Conservation (phyloP, 2,888 invertebrate genomes). For the Euclidia mi region DNA sequence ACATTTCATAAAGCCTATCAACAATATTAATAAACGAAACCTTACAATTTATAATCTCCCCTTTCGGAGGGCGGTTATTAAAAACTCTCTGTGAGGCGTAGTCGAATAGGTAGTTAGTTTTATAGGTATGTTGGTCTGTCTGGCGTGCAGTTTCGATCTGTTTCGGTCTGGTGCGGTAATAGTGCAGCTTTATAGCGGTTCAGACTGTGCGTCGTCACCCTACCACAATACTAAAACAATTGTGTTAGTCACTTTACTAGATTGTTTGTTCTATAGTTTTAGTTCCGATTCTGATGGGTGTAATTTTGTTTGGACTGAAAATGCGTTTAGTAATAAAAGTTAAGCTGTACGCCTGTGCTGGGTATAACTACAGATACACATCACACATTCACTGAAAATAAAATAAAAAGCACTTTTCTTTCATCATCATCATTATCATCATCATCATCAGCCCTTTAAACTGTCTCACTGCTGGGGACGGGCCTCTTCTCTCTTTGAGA, state of each 20-base stretch:
- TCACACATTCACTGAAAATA: too few species aligned
- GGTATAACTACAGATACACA: too few species aligned
- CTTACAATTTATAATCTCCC: slow-evolving; percentile 43
- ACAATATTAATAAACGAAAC: slow-evolving; percentile 49
- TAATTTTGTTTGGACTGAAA: neutral
- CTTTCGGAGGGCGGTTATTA: slow-evolving; percentile 45
- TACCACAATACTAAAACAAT: slow-evolving; percentile 8
- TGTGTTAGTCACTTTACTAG: slow-evolving; percentile 8
- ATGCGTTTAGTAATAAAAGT: too few species aligned
- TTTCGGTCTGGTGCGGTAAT: slow-evolving; percentile 64
- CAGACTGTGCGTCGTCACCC: slow-evolving; percentile 49
- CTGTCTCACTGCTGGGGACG: too few species aligned
- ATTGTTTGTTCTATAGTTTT: neutral
- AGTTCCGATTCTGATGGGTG: neutral
- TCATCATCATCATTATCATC: too few species aligned
- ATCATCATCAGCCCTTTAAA: too few species aligned
- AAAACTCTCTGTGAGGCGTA: slow-evolving; percentile 43
- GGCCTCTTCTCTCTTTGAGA: too few species aligned
- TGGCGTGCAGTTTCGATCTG: slow-evolving; percentile 77
- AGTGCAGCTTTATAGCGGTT: slow-evolving; percentile 47
- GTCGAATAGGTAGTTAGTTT: slow-evolving; percentile 34
- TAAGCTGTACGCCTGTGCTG: too few species aligned
- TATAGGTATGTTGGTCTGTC: slow-evolving; percentile 58
- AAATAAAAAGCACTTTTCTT: too few species aligned
- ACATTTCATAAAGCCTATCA: slow-evolving; percentile 30